Evolutionary conservation across 2,888 invertebrate species (phyloP).

Genomic region (Anthrax anthrax): DNA sequence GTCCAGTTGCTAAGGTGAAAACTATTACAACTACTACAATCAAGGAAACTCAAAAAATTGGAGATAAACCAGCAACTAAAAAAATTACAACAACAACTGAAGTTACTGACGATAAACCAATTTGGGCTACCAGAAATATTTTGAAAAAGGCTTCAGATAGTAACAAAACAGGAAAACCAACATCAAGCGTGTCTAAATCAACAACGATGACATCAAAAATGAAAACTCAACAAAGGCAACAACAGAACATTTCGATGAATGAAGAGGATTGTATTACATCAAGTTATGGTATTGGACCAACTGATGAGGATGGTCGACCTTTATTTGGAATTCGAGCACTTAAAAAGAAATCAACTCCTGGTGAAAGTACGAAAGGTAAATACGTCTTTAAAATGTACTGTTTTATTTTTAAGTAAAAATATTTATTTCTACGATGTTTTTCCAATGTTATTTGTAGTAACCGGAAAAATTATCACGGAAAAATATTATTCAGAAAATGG

Average conservation of each 20-base stretch:
- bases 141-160: slow-evolving; percentile 40
- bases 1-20: slow-evolving; percentile 25
- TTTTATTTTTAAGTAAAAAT: neutral
- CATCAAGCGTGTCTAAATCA: slow-evolving; percentile 26
- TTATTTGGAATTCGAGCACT: slow-evolving; percentile 67
- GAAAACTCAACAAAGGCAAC: slow-evolving; percentile 26
- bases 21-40: slow-evolving; percentile 19
- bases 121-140: slow-evolving; percentile 47
- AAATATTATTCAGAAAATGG: slow-evolving; percentile 56
- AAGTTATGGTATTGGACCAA: slow-evolving; percentile 70
- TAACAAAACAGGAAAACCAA: slow-evolving; percentile 31
- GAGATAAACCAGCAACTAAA: slow-evolving; percentile 21
- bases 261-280: slow-evolving; percentile 55
- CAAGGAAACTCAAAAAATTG: slow-evolving; percentile 11
- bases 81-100: slow-evolving; percentile 30
- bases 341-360: slow-evolving; percentile 42
- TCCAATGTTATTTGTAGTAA: slow-evolving; percentile 38
- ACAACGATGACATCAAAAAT: slow-evolving; percentile 26
- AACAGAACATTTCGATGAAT: slow-evolving; percentile 24
- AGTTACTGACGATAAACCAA: slow-evolving; percentile 41
- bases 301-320: slow-evolving; percentile 64
- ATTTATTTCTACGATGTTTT: neutral
- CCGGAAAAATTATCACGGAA: slow-evolving; percentile 54
- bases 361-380: slow-evolving; percentile 49
- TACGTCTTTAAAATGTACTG: neutral